Conservation (phyloP, 2,113 vertebrate species). For the Callipepla californica region DNA sequence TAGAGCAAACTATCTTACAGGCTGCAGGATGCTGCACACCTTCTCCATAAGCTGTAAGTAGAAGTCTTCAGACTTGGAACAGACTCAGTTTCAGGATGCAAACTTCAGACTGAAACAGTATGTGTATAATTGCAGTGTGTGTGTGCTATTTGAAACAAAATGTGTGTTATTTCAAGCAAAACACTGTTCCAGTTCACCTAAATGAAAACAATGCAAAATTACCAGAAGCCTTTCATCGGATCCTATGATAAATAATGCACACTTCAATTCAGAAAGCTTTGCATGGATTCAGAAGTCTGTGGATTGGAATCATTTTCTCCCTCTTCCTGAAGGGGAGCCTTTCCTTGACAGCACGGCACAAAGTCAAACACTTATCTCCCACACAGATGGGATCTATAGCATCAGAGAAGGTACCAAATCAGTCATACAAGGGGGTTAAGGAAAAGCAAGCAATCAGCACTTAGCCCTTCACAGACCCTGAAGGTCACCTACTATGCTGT, state of each 20-base stretch:
- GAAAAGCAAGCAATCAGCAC: neutral
- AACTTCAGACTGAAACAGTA: neutral
- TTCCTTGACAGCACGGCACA: neutral
- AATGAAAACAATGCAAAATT: constrained; percentile 59
- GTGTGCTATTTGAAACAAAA: neutral
- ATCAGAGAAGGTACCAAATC: neutral
- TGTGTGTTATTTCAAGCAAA: neutral
- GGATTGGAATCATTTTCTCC: neutral
- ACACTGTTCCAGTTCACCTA: constrained; percentile 4
- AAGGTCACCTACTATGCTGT: neutral
- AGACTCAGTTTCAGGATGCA: neutral
- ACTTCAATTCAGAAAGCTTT: constrained; percentile 64
- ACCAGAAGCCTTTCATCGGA: constrained; percentile 5
- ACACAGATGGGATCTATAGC: neutral
- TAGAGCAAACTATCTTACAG: neutral
- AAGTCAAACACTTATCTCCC: neutral
- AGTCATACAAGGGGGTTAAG: neutral
- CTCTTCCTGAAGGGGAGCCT: neutral
- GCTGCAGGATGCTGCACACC: neutral
- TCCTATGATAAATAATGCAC: constrained; percentile 74
- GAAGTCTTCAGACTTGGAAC: neutral
- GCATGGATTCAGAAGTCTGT: constrained; percentile 32
- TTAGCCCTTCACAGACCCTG: neutral
- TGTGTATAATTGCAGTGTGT: neutral
- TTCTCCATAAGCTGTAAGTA: neutral